Conservation (phyloP, 2,113 vertebrate genomes). For the Noctilio leporinus region DNA sequence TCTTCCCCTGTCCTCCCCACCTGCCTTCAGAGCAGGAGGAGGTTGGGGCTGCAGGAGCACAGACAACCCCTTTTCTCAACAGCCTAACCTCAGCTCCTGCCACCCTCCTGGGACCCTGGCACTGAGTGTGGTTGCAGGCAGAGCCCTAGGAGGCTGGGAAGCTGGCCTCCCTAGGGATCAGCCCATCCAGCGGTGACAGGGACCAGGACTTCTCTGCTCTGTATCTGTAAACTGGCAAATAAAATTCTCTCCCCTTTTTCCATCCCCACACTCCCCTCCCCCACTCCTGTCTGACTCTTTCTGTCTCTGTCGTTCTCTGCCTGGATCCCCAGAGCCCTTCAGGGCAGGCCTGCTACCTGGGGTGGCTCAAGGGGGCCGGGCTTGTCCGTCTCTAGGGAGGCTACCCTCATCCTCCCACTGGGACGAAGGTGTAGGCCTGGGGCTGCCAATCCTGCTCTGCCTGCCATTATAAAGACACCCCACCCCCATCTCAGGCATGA, state of each 20-base stretch:
- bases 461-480: neutral
- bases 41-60: neutral
- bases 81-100: neutral
- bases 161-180: slow-evolving; percentile 23
- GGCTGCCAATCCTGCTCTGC: neutral
- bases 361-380: neutral
- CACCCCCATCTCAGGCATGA: neutral
- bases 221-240: slow-evolving; percentile 50
- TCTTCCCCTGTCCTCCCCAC: neutral
- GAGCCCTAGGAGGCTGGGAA: slow-evolving; percentile 63
- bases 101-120: neutral
- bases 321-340: neutral
- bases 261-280: neutral
- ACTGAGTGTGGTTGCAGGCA: neutral
- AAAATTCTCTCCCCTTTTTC: slow-evolving; percentile 49
- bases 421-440: neutral
- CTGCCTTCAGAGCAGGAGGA: neutral
- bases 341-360: neutral
- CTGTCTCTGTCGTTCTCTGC: slow-evolving; percentile 45
- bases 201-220: neutral
- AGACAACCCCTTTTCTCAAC: neutral
- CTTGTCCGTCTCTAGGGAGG: neutral
- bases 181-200: neutral
- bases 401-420: neutral
- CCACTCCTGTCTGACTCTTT: slow-evolving; percentile 37